Evolutionary conservation across 2,888 invertebrate species (phyloP).

Genomic region (Metacarcinus magister): DNA sequence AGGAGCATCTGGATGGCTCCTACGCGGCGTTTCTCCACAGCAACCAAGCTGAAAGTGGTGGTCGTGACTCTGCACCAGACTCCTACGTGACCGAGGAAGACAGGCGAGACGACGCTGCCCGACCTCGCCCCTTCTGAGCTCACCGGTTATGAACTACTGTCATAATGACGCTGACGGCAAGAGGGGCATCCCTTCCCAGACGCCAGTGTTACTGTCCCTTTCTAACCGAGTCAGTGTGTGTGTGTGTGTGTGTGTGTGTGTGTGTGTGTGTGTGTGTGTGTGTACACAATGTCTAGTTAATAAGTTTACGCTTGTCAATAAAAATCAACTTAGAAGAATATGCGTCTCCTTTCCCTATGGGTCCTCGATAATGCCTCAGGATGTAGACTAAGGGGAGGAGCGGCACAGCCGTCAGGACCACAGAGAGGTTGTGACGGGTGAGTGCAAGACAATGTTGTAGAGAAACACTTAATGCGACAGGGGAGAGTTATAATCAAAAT

Average conservation of each 20-base stretch:
- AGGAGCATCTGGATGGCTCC: not conserved
- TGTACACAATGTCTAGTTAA: not conserved
- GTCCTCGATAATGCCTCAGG: not conserved
- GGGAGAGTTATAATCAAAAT: not conserved
- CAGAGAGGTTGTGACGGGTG: not conserved
- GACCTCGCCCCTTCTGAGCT: not conserved
- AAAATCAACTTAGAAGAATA: not conserved
- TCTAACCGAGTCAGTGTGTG: not conserved
- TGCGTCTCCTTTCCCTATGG: not conserved
- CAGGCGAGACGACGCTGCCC: not conserved
- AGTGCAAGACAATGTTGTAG: not conserved
- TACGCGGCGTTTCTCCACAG: not conserved
- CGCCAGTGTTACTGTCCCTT: not conserved
- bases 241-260: conserved; percentile 26
- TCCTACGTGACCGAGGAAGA: not conserved
- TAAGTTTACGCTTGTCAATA: not conserved
- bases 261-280: conserved; percentile 5
- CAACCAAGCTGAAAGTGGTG: not conserved
- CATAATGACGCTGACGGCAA: not conserved
- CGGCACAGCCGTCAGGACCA: not conserved
- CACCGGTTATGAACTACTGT: not conserved
- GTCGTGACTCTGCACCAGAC: not conserved
- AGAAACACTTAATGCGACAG: not conserved
- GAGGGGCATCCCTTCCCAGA: not conserved
- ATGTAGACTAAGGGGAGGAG: not conserved